phyloP scores from a whole-genome alignment of 2,888 invertebrate species.

The Cephalotes varians region DNA sequence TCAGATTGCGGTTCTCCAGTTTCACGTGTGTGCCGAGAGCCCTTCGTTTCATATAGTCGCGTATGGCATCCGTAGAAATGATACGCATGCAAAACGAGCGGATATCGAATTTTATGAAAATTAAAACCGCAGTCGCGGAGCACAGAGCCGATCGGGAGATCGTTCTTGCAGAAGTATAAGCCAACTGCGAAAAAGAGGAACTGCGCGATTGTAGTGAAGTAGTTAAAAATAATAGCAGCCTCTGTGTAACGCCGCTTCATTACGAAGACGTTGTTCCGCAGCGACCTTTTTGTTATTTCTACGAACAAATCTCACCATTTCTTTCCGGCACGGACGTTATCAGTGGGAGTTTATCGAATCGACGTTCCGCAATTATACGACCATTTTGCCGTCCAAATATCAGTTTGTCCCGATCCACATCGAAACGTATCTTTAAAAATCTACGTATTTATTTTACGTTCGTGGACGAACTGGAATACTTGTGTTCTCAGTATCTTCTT shows the following conservation, averaged over 20 bases:
- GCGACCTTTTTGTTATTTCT: conserved; percentile 2
- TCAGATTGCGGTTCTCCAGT: conserved; percentile 76
- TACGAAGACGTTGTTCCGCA: conserved; percentile 60
- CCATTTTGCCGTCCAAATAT: conserved; percentile 13
- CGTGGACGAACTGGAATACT: not conserved
- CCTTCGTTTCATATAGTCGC: conserved; percentile 29
- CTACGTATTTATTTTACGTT: conserved; percentile 11
- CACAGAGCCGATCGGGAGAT: conserved; percentile 20
- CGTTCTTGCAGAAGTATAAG: conserved; percentile 64
- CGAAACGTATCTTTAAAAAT: not conserved
- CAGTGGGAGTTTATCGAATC: conserved; percentile 21
- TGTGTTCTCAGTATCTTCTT: not conserved
- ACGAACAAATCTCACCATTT: conserved; percentile 25
- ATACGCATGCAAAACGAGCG: conserved; percentile 56
- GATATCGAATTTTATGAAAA: conserved; percentile 75
- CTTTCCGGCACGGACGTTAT: conserved; percentile 1
- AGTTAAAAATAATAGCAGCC: conserved; percentile 72
- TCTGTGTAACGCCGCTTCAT: conserved; percentile 57
- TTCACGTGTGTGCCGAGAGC: conserved; percentile 55
- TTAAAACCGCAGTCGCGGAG: conserved; percentile 66
- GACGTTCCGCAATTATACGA: conserved; percentile 18
- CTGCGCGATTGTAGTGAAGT: conserved; percentile 65
- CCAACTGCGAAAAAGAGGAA: conserved; percentile 31
- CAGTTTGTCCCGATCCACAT: not conserved
- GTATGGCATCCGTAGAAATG: conserved; percentile 48